A percentile compares a stretch with the other conserved stretches of the same genome.
phyloP scores from a whole-genome alignment of 2,888 invertebrate genomes.

The Agrotis segetum region DNA sequence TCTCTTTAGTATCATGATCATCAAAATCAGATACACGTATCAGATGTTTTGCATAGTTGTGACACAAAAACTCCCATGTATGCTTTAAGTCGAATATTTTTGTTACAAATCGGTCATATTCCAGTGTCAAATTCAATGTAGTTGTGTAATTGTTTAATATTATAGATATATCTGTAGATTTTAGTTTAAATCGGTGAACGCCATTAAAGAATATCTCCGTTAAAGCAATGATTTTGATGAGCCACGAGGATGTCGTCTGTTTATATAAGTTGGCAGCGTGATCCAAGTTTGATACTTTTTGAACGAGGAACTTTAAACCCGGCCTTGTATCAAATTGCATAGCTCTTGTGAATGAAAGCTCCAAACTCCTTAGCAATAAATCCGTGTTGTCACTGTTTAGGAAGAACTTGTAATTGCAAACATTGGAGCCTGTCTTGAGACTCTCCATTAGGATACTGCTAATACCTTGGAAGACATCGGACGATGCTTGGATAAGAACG shows the following conservation, averaged over 20 bases:
- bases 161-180: constrained; percentile 91
- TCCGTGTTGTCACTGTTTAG: constrained; percentile 92
- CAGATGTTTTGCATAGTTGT: constrained; percentile 89
- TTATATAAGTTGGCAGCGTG: constrained; percentile 97
- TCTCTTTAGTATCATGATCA: constrained; percentile 79
- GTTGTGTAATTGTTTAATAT: constrained; percentile 91
- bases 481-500: constrained; percentile 94
- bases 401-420: constrained; percentile 86
- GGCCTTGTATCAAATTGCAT: constrained; percentile 97
- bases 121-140: constrained; percentile 87
- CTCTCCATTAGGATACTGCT: constrained; percentile 91
- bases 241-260: constrained; percentile 98
- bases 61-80: constrained; percentile 92
- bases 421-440: constrained; percentile 84
- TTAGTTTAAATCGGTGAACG: constrained; percentile 92
- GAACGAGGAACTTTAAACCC: constrained; percentile 97
- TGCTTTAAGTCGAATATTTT: constrained; percentile 92
- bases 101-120: constrained; percentile 91
- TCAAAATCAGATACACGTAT: constrained; percentile 85
- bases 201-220: constrained; percentile 96
- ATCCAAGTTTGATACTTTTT: constrained; percentile 97
- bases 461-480: constrained; percentile 92
- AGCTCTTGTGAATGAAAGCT: constrained; percentile 95
- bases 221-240: constrained; percentile 96
- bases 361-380: constrained; percentile 94